Evolutionary conservation across 2,888 invertebrate genomes (phyloP).

Genomic region (Perizoma affinitatum): DNA sequence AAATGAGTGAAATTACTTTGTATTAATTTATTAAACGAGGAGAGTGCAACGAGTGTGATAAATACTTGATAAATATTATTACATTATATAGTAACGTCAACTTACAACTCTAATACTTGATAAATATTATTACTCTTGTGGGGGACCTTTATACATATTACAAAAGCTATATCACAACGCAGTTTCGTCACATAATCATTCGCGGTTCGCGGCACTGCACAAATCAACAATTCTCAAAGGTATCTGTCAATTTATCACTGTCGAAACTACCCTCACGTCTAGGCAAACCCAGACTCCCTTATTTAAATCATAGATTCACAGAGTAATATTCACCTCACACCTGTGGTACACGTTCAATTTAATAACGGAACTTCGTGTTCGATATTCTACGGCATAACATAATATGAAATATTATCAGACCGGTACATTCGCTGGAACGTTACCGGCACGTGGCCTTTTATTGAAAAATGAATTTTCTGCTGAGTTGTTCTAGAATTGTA

Average conservation of each 20-base stretch:
- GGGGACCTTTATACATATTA: too few species aligned
- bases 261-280: slow-evolving; percentile 3
- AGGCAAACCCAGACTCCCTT: slow-evolving; percentile 14
- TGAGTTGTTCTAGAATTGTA: too few species aligned
- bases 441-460: slow-evolving; percentile 34
- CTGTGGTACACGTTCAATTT: slow-evolving; percentile 58
- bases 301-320: slow-evolving; percentile 23
- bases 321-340: slow-evolving; percentile 25
- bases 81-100: too few species aligned
- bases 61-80: too few species aligned
- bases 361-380: slow-evolving; percentile 71
- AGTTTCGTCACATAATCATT: too few species aligned
- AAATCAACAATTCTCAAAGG: neutral
- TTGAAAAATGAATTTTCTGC: slow-evolving; percentile 24
- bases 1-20: too few species aligned
- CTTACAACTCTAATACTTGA: too few species aligned
- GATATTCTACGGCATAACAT: slow-evolving; percentile 48
- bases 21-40: too few species aligned
- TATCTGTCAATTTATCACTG: slow-evolving; percentile 18
- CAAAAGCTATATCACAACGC: too few species aligned
- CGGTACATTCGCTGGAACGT: slow-evolving; percentile 32
- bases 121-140: too few species aligned
- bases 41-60: too few species aligned
- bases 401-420: slow-evolving; percentile 39
- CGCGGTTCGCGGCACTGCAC: too few species aligned